A percentile compares a stretch with the other conserved stretches of the same genome.
phyloP scores from a whole-genome alignment of 1,140 invertebrate species.

The Aricia agestis region DNA sequence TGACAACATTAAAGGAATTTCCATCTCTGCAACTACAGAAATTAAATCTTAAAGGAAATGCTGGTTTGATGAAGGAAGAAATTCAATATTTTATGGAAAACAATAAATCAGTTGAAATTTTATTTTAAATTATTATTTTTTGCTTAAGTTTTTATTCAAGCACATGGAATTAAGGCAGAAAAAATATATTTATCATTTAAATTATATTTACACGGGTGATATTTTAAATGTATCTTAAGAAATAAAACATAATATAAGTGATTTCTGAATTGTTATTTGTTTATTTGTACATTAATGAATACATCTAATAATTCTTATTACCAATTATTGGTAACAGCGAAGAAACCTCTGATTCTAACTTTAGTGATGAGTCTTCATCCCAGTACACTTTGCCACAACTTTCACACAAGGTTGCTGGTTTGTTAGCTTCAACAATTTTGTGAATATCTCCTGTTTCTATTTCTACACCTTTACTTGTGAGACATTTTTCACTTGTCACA shows the following conservation, averaged over 20 bases:
- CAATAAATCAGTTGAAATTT: constrained; percentile 34
- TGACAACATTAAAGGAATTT: constrained; percentile 52
- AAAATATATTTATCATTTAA: background rate
- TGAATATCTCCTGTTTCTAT: constrained; percentile 48
- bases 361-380: constrained; percentile 45
- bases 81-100: constrained; percentile 44
- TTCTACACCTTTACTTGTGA: constrained; percentile 47
- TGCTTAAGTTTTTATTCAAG: background rate
- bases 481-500: constrained; percentile 33
- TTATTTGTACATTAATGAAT: constrained; percentile 16
- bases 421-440: constrained; percentile 38
- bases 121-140: constrained; percentile 26
- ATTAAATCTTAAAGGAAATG: constrained; percentile 48
- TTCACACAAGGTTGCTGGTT: constrained; percentile 54
- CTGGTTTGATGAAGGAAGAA: constrained; percentile 38
- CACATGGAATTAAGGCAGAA: background rate
- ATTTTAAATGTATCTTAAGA: constrained; percentile 2
- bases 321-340: constrained; percentile 4
- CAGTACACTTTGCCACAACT: constrained; percentile 60
- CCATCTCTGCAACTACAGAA: constrained; percentile 47
- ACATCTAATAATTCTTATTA: constrained; percentile 13
- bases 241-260: constrained; percentile 7
- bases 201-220: constrained; percentile 12
- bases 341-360: constrained; percentile 19
- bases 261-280: constrained; percentile 9